Conservation (phyloP, 2,113 vertebrate species). For the Bothrops jararaca region DNA sequence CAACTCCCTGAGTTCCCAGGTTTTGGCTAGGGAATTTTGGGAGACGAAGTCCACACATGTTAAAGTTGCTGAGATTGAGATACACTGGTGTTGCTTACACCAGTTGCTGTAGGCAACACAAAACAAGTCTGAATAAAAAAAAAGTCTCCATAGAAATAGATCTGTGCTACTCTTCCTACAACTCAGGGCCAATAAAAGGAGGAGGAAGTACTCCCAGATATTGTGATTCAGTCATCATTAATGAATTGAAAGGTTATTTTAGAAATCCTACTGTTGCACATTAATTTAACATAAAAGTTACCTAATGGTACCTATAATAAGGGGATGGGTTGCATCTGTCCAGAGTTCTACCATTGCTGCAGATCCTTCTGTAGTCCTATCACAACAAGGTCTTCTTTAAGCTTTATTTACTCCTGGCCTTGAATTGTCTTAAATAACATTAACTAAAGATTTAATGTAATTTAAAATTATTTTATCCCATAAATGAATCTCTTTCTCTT, state of each 20-base stretch:
- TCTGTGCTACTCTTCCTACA: background rate
- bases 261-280: background rate
- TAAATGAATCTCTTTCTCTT: background rate
- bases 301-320: background rate
- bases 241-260: background rate
- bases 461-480: background rate
- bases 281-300: background rate
- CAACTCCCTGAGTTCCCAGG: background rate
- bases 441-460: background rate
- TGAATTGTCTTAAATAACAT: background rate
- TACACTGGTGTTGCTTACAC: background rate
- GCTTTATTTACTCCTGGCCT: background rate
- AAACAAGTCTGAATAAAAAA: background rate
- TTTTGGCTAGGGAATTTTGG: background rate
- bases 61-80: background rate
- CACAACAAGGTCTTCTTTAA: background rate
- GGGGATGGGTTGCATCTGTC: background rate
- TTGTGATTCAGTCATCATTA: background rate
- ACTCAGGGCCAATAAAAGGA: background rate
- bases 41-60: background rate
- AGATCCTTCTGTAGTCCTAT: background rate
- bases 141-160: background rate
- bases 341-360: background rate
- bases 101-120: background rate
- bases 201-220: background rate